Evolutionary conservation across 2,888 invertebrate species (phyloP).

Genomic region (Tetragonisca angustula): DNA sequence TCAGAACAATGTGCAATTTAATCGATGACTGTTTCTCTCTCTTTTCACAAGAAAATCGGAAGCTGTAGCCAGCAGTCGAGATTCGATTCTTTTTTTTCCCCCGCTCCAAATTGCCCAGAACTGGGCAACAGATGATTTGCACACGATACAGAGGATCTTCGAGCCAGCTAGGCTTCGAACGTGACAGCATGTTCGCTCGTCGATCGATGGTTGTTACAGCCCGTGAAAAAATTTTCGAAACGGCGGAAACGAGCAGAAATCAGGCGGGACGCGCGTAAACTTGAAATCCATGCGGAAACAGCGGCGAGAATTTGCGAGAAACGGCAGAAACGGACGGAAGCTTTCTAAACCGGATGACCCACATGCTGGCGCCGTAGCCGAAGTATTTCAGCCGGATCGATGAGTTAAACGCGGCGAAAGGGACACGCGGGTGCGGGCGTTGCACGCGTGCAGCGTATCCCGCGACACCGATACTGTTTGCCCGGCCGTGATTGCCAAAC

Average conservation of each 20-base stretch:
- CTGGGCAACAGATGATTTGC: too few species aligned
- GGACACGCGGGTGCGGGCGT: background rate
- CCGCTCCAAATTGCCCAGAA: too few species aligned
- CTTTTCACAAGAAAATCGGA: too few species aligned
- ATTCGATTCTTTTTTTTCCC: too few species aligned
- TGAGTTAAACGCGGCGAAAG: constrained; percentile 15
- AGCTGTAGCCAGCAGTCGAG: too few species aligned
- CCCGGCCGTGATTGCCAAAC: constrained; percentile 37
- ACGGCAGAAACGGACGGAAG: constrained; percentile 9
- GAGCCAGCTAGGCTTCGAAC: too few species aligned
- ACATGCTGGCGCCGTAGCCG: background rate
- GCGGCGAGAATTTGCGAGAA: constrained; percentile 5
- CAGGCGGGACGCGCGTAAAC: background rate
- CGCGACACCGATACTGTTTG: constrained; percentile 25
- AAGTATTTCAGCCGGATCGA: constrained; percentile 19
- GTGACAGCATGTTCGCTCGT: too few species aligned
- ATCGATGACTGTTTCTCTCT: too few species aligned
- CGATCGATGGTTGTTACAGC: background rate
- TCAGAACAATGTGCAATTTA: too few species aligned
- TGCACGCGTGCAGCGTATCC: background rate
- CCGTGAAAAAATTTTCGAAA: background rate
- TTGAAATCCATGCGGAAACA: background rate
- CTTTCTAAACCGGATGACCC: constrained; percentile 23
- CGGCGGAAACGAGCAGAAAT: too few species aligned
- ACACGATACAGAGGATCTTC: too few species aligned